Conservation (phyloP, 1,140 invertebrate species). For the Leptoteleia sp. region DNA sequence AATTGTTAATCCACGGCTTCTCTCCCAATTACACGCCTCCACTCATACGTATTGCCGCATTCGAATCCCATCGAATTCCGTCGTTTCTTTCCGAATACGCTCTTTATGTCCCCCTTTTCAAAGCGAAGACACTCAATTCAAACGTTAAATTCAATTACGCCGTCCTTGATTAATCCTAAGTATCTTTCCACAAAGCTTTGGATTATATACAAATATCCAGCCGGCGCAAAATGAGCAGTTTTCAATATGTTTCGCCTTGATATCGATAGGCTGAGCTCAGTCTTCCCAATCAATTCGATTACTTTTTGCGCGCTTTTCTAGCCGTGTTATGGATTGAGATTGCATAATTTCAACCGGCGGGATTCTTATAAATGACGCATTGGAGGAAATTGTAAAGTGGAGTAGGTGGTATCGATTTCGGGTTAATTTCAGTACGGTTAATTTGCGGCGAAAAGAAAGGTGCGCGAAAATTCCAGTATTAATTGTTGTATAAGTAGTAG, state of each 20-base stretch:
- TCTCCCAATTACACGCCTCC: slow-evolving; percentile 76
- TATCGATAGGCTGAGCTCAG: slow-evolving; percentile 5
- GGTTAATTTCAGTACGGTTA: too few species aligned
- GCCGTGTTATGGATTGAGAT: too few species aligned
- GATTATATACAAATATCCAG: slow-evolving; percentile 56
- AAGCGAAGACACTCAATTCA: slow-evolving; percentile 80
- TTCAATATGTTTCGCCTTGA: slow-evolving; percentile 14
- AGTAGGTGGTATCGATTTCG: too few species aligned
- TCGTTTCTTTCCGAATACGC: slow-evolving; percentile 59
- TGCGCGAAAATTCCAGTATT: too few species aligned
- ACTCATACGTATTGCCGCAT: slow-evolving; percentile 53
- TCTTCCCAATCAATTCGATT: too few species aligned
- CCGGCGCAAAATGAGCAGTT: slow-evolving; percentile 9
- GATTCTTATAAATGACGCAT: too few species aligned
- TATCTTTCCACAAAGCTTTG: slow-evolving; percentile 74
- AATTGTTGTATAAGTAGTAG: too few species aligned
- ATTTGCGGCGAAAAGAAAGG: too few species aligned
- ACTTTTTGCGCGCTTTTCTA: too few species aligned
- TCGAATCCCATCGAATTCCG: slow-evolving; percentile 44
- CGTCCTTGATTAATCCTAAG: slow-evolving; percentile 79
- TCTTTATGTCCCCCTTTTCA: slow-evolving; percentile 76
- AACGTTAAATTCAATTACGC: slow-evolving; percentile 80
- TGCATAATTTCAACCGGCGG: too few species aligned
- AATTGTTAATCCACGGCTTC: slow-evolving; percentile 81
- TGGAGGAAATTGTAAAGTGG: too few species aligned